A percentile compares a stretch with the other conserved stretches of the same genome.
These are phyloP conservation scores for Drosophila tristis DNA, from an alignment of 1,140 invertebrate species.

Conservation along the genomic window DNA sequence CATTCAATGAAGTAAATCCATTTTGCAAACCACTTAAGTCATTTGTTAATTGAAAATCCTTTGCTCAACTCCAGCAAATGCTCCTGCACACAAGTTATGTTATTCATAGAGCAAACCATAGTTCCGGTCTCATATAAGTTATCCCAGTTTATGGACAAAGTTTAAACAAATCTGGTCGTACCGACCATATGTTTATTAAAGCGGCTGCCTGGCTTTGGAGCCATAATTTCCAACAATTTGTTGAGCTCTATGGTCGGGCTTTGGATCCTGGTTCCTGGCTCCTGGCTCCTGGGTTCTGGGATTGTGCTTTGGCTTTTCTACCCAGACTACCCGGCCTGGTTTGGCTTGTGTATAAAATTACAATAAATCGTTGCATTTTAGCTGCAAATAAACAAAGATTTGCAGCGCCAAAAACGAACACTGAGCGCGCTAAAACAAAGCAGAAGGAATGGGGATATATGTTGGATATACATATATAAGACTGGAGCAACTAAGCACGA, in stretches of 20 bases:
- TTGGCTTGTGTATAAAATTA: slow-evolving; percentile 75
- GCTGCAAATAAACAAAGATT: slow-evolving; percentile 83
- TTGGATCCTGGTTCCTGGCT: not conserved
- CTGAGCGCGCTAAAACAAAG: slow-evolving; percentile 70
- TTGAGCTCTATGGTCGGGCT: slow-evolving; percentile 32
- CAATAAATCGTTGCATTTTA: slow-evolving; percentile 82
- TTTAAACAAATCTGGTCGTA: slow-evolving; percentile 57
- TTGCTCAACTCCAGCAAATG: too few relatives aligned
- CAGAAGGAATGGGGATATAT: slow-evolving; percentile 41
- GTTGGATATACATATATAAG: not conserved
- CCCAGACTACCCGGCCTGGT: not conserved
- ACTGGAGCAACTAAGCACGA: slow-evolving; percentile 2
- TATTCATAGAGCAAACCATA: too few relatives aligned
- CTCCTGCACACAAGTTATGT: too few relatives aligned
- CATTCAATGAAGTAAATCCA: too few relatives aligned
- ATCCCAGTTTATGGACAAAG: slow-evolving; percentile 34
- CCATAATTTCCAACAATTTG: slow-evolving; percentile 61
- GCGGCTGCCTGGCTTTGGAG: slow-evolving; percentile 32
- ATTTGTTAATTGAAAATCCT: too few relatives aligned
- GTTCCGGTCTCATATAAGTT: slow-evolving; percentile 36
- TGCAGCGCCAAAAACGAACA: slow-evolving; percentile 62
- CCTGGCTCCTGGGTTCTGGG: too few relatives aligned
- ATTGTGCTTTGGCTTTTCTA: too few relatives aligned
- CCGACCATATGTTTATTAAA: slow-evolving; percentile 57
- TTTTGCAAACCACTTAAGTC: too few relatives aligned